Conservation (phyloP, 2,797 vertebrate species). For the Phylloscopus collybita region DNA sequence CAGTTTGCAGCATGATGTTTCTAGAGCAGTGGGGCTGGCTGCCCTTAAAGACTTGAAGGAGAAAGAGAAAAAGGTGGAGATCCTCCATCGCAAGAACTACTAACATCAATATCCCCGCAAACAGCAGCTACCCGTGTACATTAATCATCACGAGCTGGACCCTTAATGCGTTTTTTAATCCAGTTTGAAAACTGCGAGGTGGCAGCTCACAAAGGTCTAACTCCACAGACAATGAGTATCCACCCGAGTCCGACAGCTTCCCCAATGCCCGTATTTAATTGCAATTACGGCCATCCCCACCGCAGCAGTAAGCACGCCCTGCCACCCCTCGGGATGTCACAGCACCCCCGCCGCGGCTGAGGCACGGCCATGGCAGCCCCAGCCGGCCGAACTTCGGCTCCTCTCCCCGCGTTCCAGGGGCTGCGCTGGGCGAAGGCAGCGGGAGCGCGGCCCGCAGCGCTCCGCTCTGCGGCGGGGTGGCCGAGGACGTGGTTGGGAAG, state of each 20-base stretch:
- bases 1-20: conserved; percentile 64
- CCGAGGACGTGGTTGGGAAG: conserved; percentile 54
- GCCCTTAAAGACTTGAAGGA: conserved; percentile 31
- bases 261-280: background rate
- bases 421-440: background rate
- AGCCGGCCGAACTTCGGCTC: background rate
- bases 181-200: background rate
- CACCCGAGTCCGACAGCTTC: background rate
- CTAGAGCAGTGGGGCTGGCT: conserved; percentile 49
- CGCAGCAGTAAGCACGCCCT: background rate
- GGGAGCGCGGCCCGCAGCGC: conserved; percentile 8
- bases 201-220: conserved; percentile 9
- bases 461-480: background rate
- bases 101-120: background rate
- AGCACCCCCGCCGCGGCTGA: background rate
- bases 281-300: background rate
- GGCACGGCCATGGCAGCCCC: background rate
- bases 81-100: background rate
- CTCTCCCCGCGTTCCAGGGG: background rate
- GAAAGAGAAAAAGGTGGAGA: conserved; percentile 4
- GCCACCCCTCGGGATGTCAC: background rate
- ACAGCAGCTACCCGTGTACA: background rate
- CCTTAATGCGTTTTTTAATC: background rate
- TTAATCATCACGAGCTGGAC: background rate
- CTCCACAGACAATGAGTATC: background rate